These are phyloP conservation scores for Pyrgus malvae DNA, from an alignment of 2,888 invertebrate species.

Conservation along the genomic window DNA sequence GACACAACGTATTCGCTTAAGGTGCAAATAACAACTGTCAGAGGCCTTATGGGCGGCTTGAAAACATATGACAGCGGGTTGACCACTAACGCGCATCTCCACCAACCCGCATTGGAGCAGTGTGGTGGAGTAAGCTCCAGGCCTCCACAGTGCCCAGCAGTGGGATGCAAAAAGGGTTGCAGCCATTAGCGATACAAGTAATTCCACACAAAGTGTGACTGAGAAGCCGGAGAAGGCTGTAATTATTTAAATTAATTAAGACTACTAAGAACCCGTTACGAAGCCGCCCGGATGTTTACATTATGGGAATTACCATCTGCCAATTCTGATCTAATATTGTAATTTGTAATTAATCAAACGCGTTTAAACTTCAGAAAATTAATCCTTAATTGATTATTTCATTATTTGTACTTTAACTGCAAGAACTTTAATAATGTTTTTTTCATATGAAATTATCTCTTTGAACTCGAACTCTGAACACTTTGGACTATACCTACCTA, in stretches of 20 bases:
- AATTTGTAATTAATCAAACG: neutral
- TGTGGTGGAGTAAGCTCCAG: no score
- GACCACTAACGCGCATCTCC: no score
- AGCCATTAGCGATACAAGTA: no score
- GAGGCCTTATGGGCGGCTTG: no score
- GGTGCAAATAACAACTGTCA: no score
- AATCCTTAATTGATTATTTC: neutral
- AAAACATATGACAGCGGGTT: no score
- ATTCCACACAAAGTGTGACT: no score
- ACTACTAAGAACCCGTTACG: slow-evolving; percentile 11
- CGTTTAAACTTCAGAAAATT: neutral
- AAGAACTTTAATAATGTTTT: neutral
- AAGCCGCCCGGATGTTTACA: slow-evolving; percentile 10
- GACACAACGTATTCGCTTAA: no score
- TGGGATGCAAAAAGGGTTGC: no score
- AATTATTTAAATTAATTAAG: slow-evolving; percentile 9
- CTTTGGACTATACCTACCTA: no score
- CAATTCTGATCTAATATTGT: slow-evolving; percentile 12
- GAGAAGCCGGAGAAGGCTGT: slow-evolving; percentile 4
- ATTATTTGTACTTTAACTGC: neutral
- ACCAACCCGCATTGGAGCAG: no score
- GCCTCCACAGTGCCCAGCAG: no score
- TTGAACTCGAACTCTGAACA: neutral
- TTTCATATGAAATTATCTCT: neutral
- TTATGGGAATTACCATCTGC: slow-evolving; percentile 13